Base-by-base conservation (phyloP, 2,888 invertebrate species). In the Calameuta filiformis region DNA sequence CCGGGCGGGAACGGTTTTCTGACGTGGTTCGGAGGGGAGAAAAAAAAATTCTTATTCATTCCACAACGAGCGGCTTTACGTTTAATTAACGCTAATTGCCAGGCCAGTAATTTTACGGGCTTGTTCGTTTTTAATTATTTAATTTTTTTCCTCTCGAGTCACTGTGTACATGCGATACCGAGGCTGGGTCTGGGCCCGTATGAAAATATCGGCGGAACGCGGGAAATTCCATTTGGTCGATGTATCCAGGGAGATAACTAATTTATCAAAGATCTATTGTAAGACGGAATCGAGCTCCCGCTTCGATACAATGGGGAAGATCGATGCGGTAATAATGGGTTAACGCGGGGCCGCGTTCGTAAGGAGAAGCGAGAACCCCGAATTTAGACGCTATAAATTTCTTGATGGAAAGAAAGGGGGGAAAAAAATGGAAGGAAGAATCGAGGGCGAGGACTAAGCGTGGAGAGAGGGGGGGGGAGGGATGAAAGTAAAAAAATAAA, bases 371-470 rank as follows among this genome's bases (percentile, higher is more conserved):
- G 75, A 68, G 75, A 78, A 34, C 71, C 78, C 69, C 75, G 73
- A 78, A 78, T 78, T 77, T 40, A 75, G 80, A 81, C 81, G 79
- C 79, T 79, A 80, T 83, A 84, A 83, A 84, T 84, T 80, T 83
- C 79, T 73, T 78, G 80, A 77, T 56, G 78, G 77, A 77, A 78
- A 31, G 30, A n/a, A 69, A 31, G 1, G 2, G 6, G 0, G 40
- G 6, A 0, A 4, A 15, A 15, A 23, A 9, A 40, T 15, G 40
- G 4, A 15, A 40, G 15, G 4, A 15, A 40, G 15, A 15, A 6
- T 6, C 15, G 15, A 1, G 6, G 1, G 6, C 0, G 6, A 15
- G 15, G 40, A 40, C 6, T 1, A 1, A 23, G 56, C 0, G 56
- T 9, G 15, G 23, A 23, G 37, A 1, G 1, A 1, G 9, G 35